These are phyloP conservation scores for Sphaerophoria rueppellii DNA, from an alignment of 2,888 invertebrate genomes.

Conservation along the genomic window DNA sequence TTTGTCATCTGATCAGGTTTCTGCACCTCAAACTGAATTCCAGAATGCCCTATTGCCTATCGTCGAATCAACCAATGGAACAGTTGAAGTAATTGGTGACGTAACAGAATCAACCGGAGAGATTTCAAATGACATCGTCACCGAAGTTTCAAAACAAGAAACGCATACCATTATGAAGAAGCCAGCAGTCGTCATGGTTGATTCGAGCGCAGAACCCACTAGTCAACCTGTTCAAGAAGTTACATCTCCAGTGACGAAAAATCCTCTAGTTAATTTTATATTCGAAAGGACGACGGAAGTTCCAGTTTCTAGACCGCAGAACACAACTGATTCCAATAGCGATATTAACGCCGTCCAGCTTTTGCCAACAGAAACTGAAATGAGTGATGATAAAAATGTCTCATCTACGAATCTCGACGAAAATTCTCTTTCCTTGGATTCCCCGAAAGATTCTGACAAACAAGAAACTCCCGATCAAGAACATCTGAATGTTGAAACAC, in stretches of 20 bases:
- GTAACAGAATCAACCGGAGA: slow-evolving; percentile 13
- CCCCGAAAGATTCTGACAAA: too few relatives aligned
- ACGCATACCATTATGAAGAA: slow-evolving; percentile 11
- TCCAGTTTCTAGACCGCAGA: too few relatives aligned
- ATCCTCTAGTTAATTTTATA: slow-evolving; percentile 7
- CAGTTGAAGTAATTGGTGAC: slow-evolving; percentile 27
- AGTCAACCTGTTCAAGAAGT: background rate
- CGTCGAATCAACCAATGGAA: background rate
- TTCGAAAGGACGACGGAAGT: background rate
- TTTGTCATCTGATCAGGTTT: background rate
- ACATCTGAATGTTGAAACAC: too few relatives aligned
- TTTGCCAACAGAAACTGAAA: too few relatives aligned
- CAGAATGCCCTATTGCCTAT: background rate
- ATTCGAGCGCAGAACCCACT: background rate
- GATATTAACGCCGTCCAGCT: too few relatives aligned
- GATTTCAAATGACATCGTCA: background rate
- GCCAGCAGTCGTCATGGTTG: background rate
- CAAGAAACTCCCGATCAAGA: too few relatives aligned
- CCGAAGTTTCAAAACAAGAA: background rate
- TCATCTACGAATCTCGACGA: too few relatives aligned
- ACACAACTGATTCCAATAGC: too few relatives aligned
- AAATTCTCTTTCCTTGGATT: too few relatives aligned
- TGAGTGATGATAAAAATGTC: too few relatives aligned
- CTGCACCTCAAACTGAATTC: background rate
- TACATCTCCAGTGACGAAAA: background rate